These are phyloP conservation scores for Dastarcus helophoroides DNA, from an alignment of 2,888 invertebrate species.

Conservation along the genomic window DNA sequence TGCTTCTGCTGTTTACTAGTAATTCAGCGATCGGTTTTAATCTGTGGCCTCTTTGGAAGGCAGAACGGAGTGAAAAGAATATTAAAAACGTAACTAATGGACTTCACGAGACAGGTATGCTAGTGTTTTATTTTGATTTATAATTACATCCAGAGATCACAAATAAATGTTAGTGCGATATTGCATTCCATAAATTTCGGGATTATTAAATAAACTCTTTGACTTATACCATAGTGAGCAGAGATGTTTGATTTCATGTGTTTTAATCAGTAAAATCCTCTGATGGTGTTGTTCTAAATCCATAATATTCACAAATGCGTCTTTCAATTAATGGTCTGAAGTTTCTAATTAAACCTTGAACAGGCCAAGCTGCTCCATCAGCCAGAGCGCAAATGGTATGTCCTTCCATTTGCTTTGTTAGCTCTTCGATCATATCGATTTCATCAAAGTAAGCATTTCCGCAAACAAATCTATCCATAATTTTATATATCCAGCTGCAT, in stretches of 20 bases:
- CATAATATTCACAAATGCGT: constrained; percentile 60
- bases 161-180: no score
- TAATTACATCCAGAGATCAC: no score
- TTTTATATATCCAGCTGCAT: constrained; percentile 12
- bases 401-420: constrained; percentile 94
- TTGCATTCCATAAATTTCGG: no score
- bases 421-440: constrained; percentile 94
- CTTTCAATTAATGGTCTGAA: constrained; percentile 84
- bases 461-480: constrained; percentile 11
- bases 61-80: constrained; percentile 5
- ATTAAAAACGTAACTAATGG: constrained; percentile 5
- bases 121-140: background rate
- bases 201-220: no score
- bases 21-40: constrained; percentile 12
- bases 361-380: constrained; percentile 96
- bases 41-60: constrained; percentile 9
- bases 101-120: constrained; percentile 8
- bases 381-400: constrained; percentile 95
- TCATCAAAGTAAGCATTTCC: constrained; percentile 72
- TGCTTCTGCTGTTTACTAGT: constrained; percentile 17
- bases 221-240: no score
- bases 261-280: no score
- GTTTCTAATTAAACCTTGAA: constrained; percentile 89
- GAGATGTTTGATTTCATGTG: no score
- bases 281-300: background rate